Evolutionary conservation across 1,140 invertebrate species (phyloP), one percentile per base, ranked within the genome.

Genomic region (Stenopsyche tienmushanensis): DNA sequence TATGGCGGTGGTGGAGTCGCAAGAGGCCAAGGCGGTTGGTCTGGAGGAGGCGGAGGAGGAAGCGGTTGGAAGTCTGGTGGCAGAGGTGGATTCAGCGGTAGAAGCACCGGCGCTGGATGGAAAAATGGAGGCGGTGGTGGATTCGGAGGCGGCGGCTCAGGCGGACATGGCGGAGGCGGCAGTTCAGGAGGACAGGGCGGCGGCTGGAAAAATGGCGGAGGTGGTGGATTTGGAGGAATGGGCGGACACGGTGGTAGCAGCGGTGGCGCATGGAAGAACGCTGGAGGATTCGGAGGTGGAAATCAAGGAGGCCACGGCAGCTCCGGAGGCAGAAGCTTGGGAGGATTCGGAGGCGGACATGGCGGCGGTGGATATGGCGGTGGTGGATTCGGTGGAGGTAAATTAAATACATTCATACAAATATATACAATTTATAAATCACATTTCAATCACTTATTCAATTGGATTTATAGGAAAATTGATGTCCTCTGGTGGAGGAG

Each of bases 91-190:
- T 53, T 45, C 2, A 26, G 23, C 15, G 62, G 62, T 26, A 62
- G 67, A 47, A 42, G 62, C 7, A 55, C 54, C 21, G 53, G 59
- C 49, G 59, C 59, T 20, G 53, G 62, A 15, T 50, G 49, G 13
- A 29, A 54, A 20, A 53, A 47, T 47, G 44, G 44, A 47, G 17
- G 68, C 29, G n/a, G 50, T 24, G 21, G 23, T n/a, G n/a, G n/a
- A n/a, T n/a, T n/a, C 50, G 3, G 21, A 50, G 20, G n/a, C 20
- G 23, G n/a, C n/a, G 5, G 18, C 9, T 17, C 25, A 17, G 24
- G 17, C 23, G 18, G 23, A 24, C 15, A 9, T 13, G n/a, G 18
- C 8, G 17, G 17, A 9, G 44, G 44, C 8, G 17, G 17, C 7
- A 15, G 8, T 47, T 47, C 18, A 47, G 44, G 44, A 8, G 44